Evolutionary conservation across 2,113 vertebrate genomes (phyloP), one percentile per base, ranked within the genome.

Genomic region (Vimba vimba): DNA sequence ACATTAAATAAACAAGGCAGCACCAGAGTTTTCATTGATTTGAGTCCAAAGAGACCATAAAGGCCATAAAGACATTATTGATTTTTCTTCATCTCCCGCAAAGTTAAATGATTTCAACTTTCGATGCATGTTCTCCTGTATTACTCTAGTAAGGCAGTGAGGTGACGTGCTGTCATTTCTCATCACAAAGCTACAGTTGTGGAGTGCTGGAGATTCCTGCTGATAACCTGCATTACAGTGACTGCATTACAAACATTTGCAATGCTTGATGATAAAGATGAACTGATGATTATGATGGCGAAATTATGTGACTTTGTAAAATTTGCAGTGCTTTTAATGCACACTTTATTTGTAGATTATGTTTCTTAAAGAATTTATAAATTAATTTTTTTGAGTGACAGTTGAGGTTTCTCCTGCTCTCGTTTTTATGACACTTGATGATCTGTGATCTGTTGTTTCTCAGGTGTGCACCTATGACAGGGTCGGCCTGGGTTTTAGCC

Each of bases 381-480:
- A n/a, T n/a, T 13, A 17, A 69, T 6, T 1, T n/a, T 71, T 36
- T 55, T 50, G 13, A 13, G 50, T 25, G 19, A 39, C 50, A 57
- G 47, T 36, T 57, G n/a, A 25, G 55, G 43, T 60, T 23, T 45
- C 30, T 62, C n/a, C 19, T 27, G 23, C 25, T 77, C 45, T 77
- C 43, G 21, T 25, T 74, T 83, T 69, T 17, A 39, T 69, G 66
- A 69, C 33, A 69, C 33, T 39, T 69, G 19, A 23, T 39, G 9
- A 23, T 39, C 90, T 83, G 90, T 74, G 25, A 3, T 80, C 89
- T 52, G 50, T 85, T 15, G 27, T 76, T 15, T 47, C 39, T 62
- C 82, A 96, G 95, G 94, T 96, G 36, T 96, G 95, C 59, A 91
- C 92, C 59, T 96, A 95, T 89, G 95, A 96, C 91, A 91, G 95